Base-by-base conservation (phyloP, 2,888 invertebrate species). In the Stratiomys singularior region DNA sequence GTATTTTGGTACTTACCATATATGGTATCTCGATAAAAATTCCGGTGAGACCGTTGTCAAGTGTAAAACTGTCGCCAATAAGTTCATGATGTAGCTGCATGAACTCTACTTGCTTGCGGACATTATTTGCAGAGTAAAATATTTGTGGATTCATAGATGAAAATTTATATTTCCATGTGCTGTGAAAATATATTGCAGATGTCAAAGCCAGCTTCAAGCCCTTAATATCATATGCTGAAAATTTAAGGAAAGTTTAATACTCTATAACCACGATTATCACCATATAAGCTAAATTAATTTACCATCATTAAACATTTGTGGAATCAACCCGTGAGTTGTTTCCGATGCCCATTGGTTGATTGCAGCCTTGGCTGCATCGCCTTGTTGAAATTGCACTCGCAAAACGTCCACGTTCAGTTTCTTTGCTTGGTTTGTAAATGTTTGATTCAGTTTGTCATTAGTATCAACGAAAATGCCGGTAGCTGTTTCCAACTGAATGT, bases 21-120 rank as follows among this genome's bases (percentile, higher is more conserved):
- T 93, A 94, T 5, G 93, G 93, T 71, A 94, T 83, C 83, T 92
- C 90, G 30, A 93, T 86, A 77, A 91, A 90, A 81, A 91, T 89
- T 63, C 92, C 91, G 79, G 91, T 90, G 5, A 93, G 85, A 25
- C 89, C 88, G 13, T 89, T 88, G 18, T 92, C 83, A 64, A 89
- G 86, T 7, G 88, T 90, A 79, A 91, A 58, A 25, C 15, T 28
- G 4, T 67, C 80, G 1, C 77, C 52, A 64, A 78, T 78, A 1
- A 81, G 79, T 30, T 79, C 78, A 1, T 77, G 66, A 46, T 78
- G 74, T 0, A 77, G 52, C n/a, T 80, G 77, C 81, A 82, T 82
- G 28, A 71, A 82, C 91, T 83, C 79, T 0, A 78, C 72, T 11
- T 28, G 63, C 11, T 58, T 78, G 2, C 46, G 86, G 71, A 88